A percentile compares a stretch with the other conserved stretches of the same genome.
Evolutionary conservation across 1,140 invertebrate species (phyloP).

Genomic region (Drosophila prosaltans): DNA sequence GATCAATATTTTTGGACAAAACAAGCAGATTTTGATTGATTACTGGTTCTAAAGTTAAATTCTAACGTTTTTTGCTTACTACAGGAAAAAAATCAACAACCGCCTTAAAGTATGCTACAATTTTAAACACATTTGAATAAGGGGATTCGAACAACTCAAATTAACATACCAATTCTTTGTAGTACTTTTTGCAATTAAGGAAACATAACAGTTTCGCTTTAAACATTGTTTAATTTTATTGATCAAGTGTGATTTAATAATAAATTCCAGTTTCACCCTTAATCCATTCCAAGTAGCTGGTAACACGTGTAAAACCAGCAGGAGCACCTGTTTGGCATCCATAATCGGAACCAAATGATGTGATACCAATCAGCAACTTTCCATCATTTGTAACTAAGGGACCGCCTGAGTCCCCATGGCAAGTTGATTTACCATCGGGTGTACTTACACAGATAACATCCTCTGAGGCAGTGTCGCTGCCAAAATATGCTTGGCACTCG

Average conservation of each 20-base stretch:
- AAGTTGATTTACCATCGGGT: conserved; percentile 56
- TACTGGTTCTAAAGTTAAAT: not conserved
- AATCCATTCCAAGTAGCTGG: conserved; percentile 84
- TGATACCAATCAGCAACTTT: conserved; percentile 83
- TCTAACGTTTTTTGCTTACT: not conserved
- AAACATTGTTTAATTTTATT: not conserved
- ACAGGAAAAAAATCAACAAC: not conserved
- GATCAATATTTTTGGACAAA: too few relatives aligned
- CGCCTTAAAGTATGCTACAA: not conserved
- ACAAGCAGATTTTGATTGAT: too few relatives aligned
- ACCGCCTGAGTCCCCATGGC: conserved; percentile 64
- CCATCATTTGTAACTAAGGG: conserved; percentile 52
- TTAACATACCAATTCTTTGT: too few relatives aligned
- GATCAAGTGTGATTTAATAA: conserved; percentile 27
- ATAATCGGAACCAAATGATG: conserved; percentile 83
- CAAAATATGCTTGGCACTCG: conserved; percentile 42
- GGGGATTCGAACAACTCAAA: too few relatives aligned
- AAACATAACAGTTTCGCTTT: too few relatives aligned
- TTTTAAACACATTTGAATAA: not conserved
- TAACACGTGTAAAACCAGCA: conserved; percentile 85
- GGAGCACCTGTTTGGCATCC: conserved; percentile 84
- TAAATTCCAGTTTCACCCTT: conserved; percentile 84
- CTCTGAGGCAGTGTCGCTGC: conserved; percentile 36
- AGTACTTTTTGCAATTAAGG: too few relatives aligned
- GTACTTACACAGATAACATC: conserved; percentile 52